These are phyloP conservation scores for Chlorops oryzae DNA, from an alignment of 1,140 invertebrate genomes.

Conservation along the genomic window DNA sequence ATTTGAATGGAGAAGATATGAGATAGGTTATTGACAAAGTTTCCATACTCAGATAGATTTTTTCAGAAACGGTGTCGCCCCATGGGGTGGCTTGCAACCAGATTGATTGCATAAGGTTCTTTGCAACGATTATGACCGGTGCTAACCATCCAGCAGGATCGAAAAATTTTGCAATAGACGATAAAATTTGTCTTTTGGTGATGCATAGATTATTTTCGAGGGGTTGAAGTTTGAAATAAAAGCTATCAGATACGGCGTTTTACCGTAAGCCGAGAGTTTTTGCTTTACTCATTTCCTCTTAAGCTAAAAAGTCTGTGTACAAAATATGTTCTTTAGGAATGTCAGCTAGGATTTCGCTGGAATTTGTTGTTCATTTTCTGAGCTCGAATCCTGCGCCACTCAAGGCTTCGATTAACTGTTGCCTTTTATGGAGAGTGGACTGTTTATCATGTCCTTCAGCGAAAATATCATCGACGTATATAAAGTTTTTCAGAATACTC, in stretches of 20 bases:
- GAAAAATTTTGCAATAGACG: conserved; percentile 21
- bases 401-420: neutral
- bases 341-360: neutral
- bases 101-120: conserved; percentile 49
- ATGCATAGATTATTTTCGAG: neutral
- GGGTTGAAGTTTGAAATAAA: conserved; percentile 16
- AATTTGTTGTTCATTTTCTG: conserved; percentile 10
- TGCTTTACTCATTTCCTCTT: neutral
- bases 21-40: conserved; percentile 1
- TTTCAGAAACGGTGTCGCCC: conserved; percentile 33
- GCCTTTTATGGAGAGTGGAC: neutral
- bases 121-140: conserved; percentile 41
- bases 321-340: neutral
- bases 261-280: conserved; percentile 24
- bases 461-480: conserved; percentile 9
- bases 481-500: neutral
- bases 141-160: conserved; percentile 44
- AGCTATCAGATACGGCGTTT: conserved; percentile 3
- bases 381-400: neutral
- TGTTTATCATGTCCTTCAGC: neutral
- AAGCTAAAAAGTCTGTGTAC: neutral
- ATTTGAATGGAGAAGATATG: conserved; percentile 11
- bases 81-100: conserved; percentile 38
- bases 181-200: neutral
- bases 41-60: conserved; percentile 16